Evolutionary conservation across 2,797 vertebrate species (phyloP).

Genomic region (Lepidocolaptes lacrymiger): DNA sequence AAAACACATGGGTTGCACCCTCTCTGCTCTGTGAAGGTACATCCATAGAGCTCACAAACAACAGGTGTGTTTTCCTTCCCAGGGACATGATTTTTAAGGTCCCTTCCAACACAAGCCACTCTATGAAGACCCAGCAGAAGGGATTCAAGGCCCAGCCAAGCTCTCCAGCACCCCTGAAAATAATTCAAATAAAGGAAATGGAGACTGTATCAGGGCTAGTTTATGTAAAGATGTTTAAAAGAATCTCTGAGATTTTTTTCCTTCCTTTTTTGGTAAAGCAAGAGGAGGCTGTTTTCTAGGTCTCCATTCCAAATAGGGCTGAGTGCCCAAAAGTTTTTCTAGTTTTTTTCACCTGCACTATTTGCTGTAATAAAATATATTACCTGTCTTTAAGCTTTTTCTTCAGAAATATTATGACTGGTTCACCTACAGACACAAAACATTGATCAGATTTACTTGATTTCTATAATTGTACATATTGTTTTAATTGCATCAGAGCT

Average conservation of each 20-base stretch:
- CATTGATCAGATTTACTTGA: background rate
- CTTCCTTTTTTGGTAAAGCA: background rate
- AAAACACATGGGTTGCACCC: background rate
- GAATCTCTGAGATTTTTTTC: background rate
- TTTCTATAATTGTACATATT: background rate
- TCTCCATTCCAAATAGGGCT: background rate
- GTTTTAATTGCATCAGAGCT: background rate
- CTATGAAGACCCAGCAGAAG: rapidly evolving
- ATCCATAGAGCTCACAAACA: background rate
- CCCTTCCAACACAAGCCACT: background rate
- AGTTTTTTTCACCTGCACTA: background rate
- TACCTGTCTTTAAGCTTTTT: background rate
- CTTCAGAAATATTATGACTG: background rate
- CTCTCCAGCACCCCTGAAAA: background rate
- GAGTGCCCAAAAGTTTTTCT: background rate
- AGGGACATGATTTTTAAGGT: background rate
- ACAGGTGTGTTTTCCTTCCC: background rate
- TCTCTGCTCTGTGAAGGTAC: background rate
- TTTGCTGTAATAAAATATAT: background rate
- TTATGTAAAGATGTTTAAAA: background rate
- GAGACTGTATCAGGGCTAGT: background rate
- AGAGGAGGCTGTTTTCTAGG: background rate
- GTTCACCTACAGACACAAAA: background rate
- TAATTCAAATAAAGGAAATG: background rate
- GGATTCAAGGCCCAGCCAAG: background rate